A percentile compares a stretch with the other conserved stretches of the same genome.
phyloP scores from a whole-genome alignment of 2,797 vertebrate species.

The Spondyliosoma cantharus region DNA sequence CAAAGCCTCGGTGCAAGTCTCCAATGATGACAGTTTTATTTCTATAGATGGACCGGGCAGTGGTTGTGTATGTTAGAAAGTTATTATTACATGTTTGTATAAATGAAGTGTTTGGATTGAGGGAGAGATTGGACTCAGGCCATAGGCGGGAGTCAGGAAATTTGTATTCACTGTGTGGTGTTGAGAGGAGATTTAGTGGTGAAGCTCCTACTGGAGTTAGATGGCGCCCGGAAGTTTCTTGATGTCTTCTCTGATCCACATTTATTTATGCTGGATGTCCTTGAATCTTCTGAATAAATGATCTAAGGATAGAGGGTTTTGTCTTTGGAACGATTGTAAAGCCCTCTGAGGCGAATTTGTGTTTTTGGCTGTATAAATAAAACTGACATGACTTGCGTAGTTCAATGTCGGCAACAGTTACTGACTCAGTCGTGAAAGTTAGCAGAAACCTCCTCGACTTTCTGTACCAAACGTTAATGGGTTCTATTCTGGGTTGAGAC shows the following conservation, averaged over 20 bases:
- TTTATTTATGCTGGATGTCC: no score
- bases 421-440: not conserved
- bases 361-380: not conserved
- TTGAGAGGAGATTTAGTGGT: no score
- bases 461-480: no score
- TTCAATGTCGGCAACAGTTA: not conserved
- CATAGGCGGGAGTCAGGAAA: slow-evolving; percentile 6
- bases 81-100: slow-evolving; percentile 43
- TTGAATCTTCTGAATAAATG: not conserved
- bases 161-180: not conserved
- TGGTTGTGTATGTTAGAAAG: slow-evolving; percentile 27
- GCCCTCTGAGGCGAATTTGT: not conserved
- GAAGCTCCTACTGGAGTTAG: no score
- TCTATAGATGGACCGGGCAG: slow-evolving; percentile 43
- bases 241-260: no score
- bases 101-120: slow-evolving; percentile 31
- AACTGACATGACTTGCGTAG: not conserved
- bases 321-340: slow-evolving; percentile 7
- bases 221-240: no score
- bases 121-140: slow-evolving; percentile 20
- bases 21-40: slow-evolving; percentile 57
- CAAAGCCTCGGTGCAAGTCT: slow-evolving; percentile 37
- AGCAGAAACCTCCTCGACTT: no score
- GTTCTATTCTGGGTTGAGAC: no score
- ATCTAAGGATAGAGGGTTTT: slow-evolving; percentile 5